Evolutionary conservation across 2,797 vertebrate genomes (phyloP).

Genomic region (Hippocampus kuda): DNA sequence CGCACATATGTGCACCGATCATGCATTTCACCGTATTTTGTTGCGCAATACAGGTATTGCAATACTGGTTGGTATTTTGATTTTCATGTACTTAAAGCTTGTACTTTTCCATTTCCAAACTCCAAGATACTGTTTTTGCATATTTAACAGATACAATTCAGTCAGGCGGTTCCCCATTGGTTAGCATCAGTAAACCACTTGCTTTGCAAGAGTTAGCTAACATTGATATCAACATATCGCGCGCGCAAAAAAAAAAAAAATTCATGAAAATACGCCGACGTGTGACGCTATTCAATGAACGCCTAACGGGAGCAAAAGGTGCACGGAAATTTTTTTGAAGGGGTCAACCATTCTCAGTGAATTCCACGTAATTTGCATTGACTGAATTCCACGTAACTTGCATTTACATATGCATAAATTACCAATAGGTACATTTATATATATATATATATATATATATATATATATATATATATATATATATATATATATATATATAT

Average conservation of each 20-base stretch:
- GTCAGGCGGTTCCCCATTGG: not conserved
- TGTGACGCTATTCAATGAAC: not conserved
- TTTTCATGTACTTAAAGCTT: too few relatives aligned
- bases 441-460: too few relatives aligned
- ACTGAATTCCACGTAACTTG: not conserved
- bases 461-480: too few relatives aligned
- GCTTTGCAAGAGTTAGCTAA: too few relatives aligned
- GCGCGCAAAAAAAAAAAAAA: too few relatives aligned
- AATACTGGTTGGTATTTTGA: too few relatives aligned
- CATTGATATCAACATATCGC: too few relatives aligned
- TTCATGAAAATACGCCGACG: too few relatives aligned
- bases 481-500: too few relatives aligned
- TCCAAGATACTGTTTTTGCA: not conserved
- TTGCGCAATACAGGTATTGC: too few relatives aligned
- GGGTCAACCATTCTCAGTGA: not conserved
- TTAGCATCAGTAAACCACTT: not conserved
- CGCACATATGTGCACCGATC: too few relatives aligned
- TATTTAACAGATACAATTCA: not conserved
- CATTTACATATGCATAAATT: not conserved
- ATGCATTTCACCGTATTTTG: not conserved
- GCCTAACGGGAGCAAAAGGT: not conserved
- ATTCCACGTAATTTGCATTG: not conserved
- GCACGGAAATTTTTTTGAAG: not conserved
- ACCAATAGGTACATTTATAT: not conserved
- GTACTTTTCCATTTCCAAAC: not conserved